Percentiles rank a stretch among this genome's conserved stretches.
These are phyloP conservation scores for Xylophagus ater DNA, from an alignment of 2,888 invertebrate species.

Conservation along the genomic window DNA sequence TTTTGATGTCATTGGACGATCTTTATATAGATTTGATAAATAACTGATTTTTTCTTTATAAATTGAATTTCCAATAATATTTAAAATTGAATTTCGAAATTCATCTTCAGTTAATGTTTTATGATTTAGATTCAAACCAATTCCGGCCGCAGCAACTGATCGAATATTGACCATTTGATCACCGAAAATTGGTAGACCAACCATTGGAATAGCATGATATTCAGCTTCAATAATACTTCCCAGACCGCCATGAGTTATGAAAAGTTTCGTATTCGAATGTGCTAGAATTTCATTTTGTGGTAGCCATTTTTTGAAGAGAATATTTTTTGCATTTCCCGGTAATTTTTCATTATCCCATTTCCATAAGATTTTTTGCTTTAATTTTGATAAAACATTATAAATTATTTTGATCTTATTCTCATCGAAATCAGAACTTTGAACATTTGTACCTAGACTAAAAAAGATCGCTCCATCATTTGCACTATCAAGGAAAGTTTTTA, in stretches of 20 bases:
- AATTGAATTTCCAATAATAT: too few species aligned
- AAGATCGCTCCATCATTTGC: constrained; percentile 35
- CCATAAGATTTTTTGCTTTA: constrained; percentile 29
- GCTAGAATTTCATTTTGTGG: constrained; percentile 61
- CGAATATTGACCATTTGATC: constrained; percentile 68
- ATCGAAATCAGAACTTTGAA: constrained; percentile 36
- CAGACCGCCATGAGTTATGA: constrained; percentile 44
- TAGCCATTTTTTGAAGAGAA: constrained; percentile 37
- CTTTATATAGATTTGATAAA: constrained; percentile 39
- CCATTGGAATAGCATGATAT: constrained; percentile 62
- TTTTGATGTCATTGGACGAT: constrained; percentile 42
- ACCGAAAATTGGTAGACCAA: constrained; percentile 64
- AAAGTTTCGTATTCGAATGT: constrained; percentile 50
- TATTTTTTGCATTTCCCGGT: constrained; percentile 35
- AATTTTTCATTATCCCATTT: constrained; percentile 25
- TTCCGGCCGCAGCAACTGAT: constrained; percentile 54
- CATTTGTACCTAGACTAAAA: constrained; percentile 39
- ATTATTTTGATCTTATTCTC: constrained; percentile 31
- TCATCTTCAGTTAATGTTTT: constrained; percentile 14
- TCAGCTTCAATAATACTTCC: constrained; percentile 67
- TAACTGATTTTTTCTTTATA: too few species aligned
- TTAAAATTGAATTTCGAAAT: constrained; percentile 18
- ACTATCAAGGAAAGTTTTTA: constrained; percentile 30
- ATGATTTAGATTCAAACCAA: constrained; percentile 21
- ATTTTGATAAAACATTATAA: constrained; percentile 23